These are phyloP conservation scores for Chlamydotis undulata DNA, from an alignment of 2,113 vertebrate species.

Conservation along the genomic window DNA sequence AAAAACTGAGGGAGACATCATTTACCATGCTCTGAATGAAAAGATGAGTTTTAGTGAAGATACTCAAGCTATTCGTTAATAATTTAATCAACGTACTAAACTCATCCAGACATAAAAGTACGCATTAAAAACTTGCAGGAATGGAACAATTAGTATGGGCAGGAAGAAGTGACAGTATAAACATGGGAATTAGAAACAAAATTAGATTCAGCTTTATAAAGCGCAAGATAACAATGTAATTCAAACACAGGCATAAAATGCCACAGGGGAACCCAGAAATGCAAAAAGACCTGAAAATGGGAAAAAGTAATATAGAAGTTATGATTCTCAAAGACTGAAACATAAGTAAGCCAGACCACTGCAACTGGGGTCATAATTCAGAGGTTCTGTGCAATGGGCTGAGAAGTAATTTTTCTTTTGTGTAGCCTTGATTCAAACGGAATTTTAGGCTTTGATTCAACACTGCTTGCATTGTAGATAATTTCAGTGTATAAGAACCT, in stretches of 20 bases:
- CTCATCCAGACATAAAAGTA: neutral
- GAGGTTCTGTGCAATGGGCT: neutral
- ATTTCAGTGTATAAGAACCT: neutral
- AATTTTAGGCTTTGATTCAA: neutral
- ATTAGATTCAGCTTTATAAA: neutral
- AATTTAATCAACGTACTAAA: neutral
- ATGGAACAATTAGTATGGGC: neutral
- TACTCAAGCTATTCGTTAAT: neutral
- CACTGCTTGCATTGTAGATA: neutral
- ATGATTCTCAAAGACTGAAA: neutral
- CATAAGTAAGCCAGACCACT: neutral
- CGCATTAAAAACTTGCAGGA: neutral
- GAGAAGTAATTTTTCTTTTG: neutral
- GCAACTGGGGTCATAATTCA: neutral
- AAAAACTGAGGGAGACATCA: neutral
- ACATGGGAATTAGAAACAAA: neutral
- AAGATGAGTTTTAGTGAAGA: neutral
- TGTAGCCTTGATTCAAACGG: neutral
- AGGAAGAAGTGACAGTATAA: neutral
- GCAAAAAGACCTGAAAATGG: neutral
- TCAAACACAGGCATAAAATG: neutral
- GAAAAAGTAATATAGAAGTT: neutral
- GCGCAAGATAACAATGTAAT: neutral
- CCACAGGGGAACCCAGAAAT: neutral
- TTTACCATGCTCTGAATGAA: neutral